A percentile compares a stretch with the other conserved stretches of the same genome.
phyloP scores from a whole-genome alignment of 2,113 vertebrate genomes.

The Periophthalmus modestus region DNA sequence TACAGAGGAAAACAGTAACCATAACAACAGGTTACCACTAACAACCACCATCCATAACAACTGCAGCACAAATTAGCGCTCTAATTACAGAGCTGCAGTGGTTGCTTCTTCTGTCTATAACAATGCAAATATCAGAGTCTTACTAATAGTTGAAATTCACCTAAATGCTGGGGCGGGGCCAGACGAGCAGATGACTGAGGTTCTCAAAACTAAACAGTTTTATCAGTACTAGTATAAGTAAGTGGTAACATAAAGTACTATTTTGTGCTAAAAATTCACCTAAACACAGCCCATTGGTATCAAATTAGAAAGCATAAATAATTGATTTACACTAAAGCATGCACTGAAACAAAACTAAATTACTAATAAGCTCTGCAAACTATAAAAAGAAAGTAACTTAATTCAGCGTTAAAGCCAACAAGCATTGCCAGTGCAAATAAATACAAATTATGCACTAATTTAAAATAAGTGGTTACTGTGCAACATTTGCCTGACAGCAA shows the following conservation, averaged over 20 bases:
- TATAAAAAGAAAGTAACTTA: background rate
- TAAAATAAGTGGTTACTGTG: background rate
- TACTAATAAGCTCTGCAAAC: background rate
- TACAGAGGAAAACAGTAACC: constrained; percentile 75
- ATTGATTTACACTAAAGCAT: background rate
- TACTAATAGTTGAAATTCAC: constrained; percentile 8
- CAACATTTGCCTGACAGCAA: background rate
- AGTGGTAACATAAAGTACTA: no score
- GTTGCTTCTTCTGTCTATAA: constrained; percentile 48
- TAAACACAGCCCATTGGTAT: background rate
- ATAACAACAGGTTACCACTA: constrained; percentile 81
- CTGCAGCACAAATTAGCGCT: constrained; percentile 60
- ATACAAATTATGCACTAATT: background rate
- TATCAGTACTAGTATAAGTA: no score
- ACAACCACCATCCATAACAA: constrained; percentile 69
- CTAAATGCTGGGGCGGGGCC: background rate
- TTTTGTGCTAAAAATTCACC: background rate
- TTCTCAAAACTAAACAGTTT: background rate
- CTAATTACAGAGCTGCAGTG: constrained; percentile 71
- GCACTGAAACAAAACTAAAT: background rate
- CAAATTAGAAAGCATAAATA: background rate
- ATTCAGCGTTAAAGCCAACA: background rate
- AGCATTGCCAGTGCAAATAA: background rate
- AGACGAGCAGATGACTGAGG: background rate
- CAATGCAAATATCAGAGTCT: constrained; percentile 25